phyloP scores from a whole-genome alignment of 2,113 vertebrate genomes.

The Glaucidium brasilianum region DNA sequence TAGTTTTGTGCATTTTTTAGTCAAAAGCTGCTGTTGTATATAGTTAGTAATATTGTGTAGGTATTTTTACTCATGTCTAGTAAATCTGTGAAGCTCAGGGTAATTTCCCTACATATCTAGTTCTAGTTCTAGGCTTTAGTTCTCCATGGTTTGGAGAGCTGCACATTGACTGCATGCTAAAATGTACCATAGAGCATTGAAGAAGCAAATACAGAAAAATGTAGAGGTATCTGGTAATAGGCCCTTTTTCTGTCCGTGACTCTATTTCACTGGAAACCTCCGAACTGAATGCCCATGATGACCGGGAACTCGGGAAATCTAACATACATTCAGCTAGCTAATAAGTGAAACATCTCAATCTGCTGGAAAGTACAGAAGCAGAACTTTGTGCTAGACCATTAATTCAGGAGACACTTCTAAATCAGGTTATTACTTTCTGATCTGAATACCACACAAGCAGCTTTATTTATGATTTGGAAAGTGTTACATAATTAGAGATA shows the following conservation, averaged over 20 bases:
- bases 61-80: neutral
- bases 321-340: neutral
- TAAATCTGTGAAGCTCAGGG: neutral
- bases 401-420: neutral
- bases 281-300: neutral
- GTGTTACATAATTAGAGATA: neutral
- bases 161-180: neutral
- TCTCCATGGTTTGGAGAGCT: neutral
- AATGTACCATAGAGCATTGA: neutral
- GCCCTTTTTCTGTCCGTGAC: neutral
- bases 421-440: neutral
- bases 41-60: neutral
- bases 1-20: neutral
- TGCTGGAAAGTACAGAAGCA: neutral
- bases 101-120: neutral
- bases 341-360: neutral
- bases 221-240: neutral
- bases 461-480: slow-evolving; percentile 44
- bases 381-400: neutral
- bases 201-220: neutral
- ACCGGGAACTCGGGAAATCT: neutral
- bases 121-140: neutral
- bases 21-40: neutral
- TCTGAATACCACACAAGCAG: neutral
- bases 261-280: neutral